Conservation (phyloP, 2,113 vertebrate species). For the Chrysemys picta region DNA sequence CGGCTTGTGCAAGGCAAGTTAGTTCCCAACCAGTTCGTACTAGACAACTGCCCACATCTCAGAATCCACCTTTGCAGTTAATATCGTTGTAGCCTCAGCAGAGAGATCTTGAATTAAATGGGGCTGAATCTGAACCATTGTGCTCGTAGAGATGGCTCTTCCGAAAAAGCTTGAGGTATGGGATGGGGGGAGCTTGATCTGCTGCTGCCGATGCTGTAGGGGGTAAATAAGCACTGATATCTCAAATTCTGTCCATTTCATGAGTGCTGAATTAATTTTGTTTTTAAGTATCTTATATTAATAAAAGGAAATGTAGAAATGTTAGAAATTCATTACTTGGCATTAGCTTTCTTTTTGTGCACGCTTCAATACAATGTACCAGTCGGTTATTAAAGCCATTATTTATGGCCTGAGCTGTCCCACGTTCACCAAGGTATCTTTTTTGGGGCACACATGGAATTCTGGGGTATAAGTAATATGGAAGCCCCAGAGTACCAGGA, state of each 20-base stretch:
- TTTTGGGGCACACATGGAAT: background rate
- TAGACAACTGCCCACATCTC: background rate
- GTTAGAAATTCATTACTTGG: background rate
- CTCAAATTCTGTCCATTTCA: background rate
- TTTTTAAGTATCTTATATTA: background rate
- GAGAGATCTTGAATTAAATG: background rate
- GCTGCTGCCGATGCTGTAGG: background rate
- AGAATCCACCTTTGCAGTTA: background rate
- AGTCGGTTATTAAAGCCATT: background rate
- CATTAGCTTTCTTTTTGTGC: background rate
- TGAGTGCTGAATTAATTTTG: background rate
- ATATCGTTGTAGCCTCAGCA: background rate
- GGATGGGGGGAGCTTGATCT: background rate
- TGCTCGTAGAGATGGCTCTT: background rate
- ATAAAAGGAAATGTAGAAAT: background rate
- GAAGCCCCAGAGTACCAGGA: background rate
- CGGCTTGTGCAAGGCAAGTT: fast-evolving
- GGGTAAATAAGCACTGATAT: background rate
- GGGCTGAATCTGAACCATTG: background rate
- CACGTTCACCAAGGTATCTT: background rate
- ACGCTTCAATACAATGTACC: background rate
- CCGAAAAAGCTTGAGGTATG: background rate
- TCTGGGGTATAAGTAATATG: background rate
- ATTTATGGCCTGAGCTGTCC: background rate
- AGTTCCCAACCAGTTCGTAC: background rate